Evolutionary conservation across 2,113 vertebrate genomes (phyloP).

Genomic region (Heliornis fulica): DNA sequence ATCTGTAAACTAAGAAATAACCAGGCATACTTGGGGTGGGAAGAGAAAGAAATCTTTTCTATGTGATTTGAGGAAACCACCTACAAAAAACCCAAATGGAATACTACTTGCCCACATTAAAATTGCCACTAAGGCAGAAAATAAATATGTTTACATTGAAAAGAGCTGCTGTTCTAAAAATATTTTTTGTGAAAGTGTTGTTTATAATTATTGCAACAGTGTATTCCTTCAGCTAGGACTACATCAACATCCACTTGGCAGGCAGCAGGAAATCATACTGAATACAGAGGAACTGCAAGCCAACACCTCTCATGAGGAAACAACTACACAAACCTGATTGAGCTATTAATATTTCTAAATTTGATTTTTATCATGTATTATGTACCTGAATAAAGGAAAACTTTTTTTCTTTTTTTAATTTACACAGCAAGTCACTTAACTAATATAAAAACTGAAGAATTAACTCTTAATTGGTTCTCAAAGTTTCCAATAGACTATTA

Average conservation of each 20-base stretch:
- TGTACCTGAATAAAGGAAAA: not conserved
- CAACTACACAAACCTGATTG: not conserved
- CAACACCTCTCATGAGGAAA: not conserved
- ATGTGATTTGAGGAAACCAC: not conserved
- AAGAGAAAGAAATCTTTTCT: not conserved
- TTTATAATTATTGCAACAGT: slow-evolving; percentile 9
- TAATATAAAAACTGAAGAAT: fast-evolving
- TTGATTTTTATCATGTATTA: not conserved
- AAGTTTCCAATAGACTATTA: not conserved
- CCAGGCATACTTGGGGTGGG: not conserved
- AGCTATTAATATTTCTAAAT: not conserved
- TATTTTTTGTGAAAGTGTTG: not conserved
- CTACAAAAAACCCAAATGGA: slow-evolving; percentile 27
- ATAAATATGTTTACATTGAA: not conserved
- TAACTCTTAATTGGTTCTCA: not conserved
- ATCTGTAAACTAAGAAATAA: not conserved
- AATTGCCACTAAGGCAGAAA: not conserved
- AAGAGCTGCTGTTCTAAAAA: slow-evolving; percentile 23
- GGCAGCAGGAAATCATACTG: not conserved
- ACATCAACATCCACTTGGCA: not conserved
- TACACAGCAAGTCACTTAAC: not conserved
- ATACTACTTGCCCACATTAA: not conserved
- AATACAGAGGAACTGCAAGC: not conserved
- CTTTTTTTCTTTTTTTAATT: not conserved
- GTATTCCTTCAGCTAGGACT: not conserved